Evolutionary conservation across 2,888 invertebrate genomes (phyloP), one percentile per base, ranked within the genome.

Genomic region (Azorinus chamasolen): DNA sequence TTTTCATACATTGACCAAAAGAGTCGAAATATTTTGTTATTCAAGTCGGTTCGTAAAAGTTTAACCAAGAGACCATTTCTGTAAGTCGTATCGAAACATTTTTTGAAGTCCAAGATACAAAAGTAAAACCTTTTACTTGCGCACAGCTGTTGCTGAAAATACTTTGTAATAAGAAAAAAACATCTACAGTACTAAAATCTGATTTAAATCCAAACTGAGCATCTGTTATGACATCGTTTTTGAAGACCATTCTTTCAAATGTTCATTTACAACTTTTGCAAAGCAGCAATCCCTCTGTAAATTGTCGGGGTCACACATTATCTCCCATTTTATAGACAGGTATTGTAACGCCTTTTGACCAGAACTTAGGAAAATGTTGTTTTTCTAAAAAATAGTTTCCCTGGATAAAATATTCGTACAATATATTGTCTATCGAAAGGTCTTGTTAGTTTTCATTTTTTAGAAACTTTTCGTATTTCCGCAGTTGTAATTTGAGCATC

Each of bases 301-400:
- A n/a, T n/a, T n/a, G n/a, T n/a, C n/a, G n/a, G n/a, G n/a, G n/a
- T n/a, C n/a, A n/a, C n/a, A n/a, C n/a, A n/a, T n/a, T n/a, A n/a
- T n/a, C n/a, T n/a, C n/a, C n/a, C n/a, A n/a, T n/a, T 61, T 82
- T 82, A 41, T 54, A 58, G 2, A 69, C 41, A 25, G 81, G 77
- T 46, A 81, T 59, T 12, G 75, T 74, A 43, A 75, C 18, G 1
- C 78, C 78, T 10, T 53, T 64, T 25, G 63, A 51, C 78, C 69
- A 74, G 2, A 22, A n/a, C 22, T 51, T 46, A 32, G 77, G 77
- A 48, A 70, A 77, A 55, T n/a, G 18, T 8, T 51, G 20, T 14
- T 25, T 50, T 20, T 66, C 27, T 20, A 75, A 53, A 14, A 78
- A 63, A 43, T 41, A 18, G 45, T 73, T 80, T 37, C 72, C 68